Conservation (phyloP, 1,140 invertebrate species). For the Drosophila novamexicana region DNA sequence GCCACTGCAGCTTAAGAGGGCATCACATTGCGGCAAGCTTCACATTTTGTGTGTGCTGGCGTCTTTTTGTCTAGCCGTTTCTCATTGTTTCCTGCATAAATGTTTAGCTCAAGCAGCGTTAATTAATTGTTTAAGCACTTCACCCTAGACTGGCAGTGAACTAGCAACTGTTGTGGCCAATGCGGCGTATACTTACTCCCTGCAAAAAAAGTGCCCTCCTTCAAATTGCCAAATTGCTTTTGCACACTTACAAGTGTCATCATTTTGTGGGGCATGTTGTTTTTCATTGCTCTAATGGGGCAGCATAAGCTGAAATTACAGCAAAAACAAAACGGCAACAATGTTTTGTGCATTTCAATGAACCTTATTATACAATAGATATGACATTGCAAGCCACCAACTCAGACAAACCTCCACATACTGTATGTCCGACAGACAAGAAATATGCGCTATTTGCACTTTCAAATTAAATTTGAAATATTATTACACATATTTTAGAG, state of each 20-base stretch:
- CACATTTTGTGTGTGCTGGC: slow-evolving; percentile 46
- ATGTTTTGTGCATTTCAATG: slow-evolving; percentile 50
- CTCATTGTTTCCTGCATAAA: slow-evolving; percentile 49
- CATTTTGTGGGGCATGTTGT: slow-evolving; percentile 52
- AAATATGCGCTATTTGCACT: slow-evolving; percentile 41
- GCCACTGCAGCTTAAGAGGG: slow-evolving; percentile 35
- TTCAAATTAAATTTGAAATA: slow-evolving; percentile 30
- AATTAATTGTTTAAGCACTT: slow-evolving; percentile 79
- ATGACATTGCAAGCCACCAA: slow-evolving; percentile 42
- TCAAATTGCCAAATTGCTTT: slow-evolving; percentile 59
- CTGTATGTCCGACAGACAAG: slow-evolving; percentile 11
- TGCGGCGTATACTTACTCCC: slow-evolving; percentile 55
- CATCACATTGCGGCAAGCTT: slow-evolving; percentile 33
- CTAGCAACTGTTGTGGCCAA: slow-evolving; percentile 41
- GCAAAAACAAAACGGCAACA: slow-evolving; percentile 44
- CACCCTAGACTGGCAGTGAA: slow-evolving; percentile 58
- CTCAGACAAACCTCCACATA: slow-evolving; percentile 8
- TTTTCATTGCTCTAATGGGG: slow-evolving; percentile 55
- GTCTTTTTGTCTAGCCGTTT: slow-evolving; percentile 48
- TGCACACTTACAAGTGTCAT: slow-evolving; percentile 72
- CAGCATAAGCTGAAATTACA: slow-evolving; percentile 62
- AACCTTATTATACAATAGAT: slow-evolving; percentile 26
- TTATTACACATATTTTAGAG: slow-evolving; percentile 48
- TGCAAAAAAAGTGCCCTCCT: slow-evolving; percentile 10
- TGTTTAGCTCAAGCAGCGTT: slow-evolving; percentile 59